phyloP scores from a whole-genome alignment of 2,888 invertebrate genomes.

The Phortica magna region DNA sequence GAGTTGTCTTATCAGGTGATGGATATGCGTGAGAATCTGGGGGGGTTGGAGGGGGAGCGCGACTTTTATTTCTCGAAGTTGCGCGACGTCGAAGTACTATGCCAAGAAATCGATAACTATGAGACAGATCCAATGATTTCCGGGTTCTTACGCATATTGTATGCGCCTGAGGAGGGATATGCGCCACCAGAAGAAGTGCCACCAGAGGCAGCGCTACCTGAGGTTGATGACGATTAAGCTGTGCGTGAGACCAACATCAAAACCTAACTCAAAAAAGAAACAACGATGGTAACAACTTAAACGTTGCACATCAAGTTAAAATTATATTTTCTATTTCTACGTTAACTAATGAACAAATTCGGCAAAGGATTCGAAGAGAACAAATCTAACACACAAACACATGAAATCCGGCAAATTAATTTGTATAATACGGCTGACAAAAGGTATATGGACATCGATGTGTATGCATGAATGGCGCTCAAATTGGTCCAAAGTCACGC shows the following conservation, averaged over 20 bases:
- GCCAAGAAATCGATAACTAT: slow-evolving; percentile 94
- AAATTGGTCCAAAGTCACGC: too few relatives aligned
- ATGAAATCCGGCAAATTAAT: too few relatives aligned
- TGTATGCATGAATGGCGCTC: too few relatives aligned
- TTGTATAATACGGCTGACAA: too few relatives aligned
- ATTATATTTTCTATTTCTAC: too few relatives aligned
- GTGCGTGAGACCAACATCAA: slow-evolving; percentile 10
- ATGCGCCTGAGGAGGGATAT: slow-evolving; percentile 99
- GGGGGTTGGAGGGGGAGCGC: slow-evolving; percentile 97
- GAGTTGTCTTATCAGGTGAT: slow-evolving; percentile 80
- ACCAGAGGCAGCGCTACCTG: too few relatives aligned
- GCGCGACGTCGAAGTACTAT: slow-evolving; percentile 98
- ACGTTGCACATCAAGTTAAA: neutral
- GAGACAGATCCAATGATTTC: slow-evolving; percentile 88
- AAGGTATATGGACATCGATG: too few relatives aligned
- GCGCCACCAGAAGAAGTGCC: slow-evolving; percentile 93
- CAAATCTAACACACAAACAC: too few relatives aligned
- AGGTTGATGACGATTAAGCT: slow-evolving; percentile 77
- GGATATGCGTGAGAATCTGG: slow-evolving; percentile 91
- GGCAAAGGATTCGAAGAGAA: too few relatives aligned
- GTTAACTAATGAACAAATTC: too few relatives aligned
- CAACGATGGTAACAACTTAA: slow-evolving; percentile 27
- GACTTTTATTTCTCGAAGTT: slow-evolving; percentile 99
- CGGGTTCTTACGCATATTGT: slow-evolving; percentile 97
- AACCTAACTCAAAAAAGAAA: slow-evolving; percentile 30